Conservation (phyloP, 2,797 vertebrate genomes). For the Apodemus agrarius region DNA sequence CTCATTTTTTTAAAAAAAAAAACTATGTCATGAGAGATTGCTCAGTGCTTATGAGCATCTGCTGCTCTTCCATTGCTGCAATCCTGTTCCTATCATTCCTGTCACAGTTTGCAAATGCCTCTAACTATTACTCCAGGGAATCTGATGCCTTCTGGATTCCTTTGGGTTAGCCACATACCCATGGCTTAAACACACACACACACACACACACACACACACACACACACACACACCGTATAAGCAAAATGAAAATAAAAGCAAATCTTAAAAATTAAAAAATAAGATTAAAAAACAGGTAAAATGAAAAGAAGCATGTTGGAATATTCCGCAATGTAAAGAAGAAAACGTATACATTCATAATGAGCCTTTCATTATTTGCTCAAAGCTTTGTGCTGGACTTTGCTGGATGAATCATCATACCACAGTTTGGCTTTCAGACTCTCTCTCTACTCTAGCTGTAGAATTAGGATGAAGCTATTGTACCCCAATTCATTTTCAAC, state of each 20-base stretch:
- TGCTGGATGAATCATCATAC: not conserved
- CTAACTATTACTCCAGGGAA: not conserved
- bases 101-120: not conserved
- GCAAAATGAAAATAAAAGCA: not conserved
- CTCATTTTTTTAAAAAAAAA: not conserved
- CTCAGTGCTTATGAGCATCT: not conserved
- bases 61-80: no score
- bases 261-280: not conserved
- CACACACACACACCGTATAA: not conserved
- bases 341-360: not conserved
- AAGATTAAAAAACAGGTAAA: not conserved
- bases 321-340: not conserved
- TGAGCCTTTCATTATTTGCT: not conserved
- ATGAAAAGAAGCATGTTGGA: not conserved
- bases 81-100: not conserved
- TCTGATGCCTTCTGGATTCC: not conserved
- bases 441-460: not conserved
- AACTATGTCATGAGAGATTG: no score
- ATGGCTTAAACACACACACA: not conserved
- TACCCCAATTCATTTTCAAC: not conserved
- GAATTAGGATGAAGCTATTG: rapidly evolving
- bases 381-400: not conserved
- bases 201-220: not conserved
- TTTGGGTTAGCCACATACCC: no score
- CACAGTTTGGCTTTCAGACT: no score